Evolutionary conservation across 1,140 invertebrate genomes (phyloP), one percentile per base, ranked within the genome.

Genomic region (Pogonomyrmex californicus): DNA sequence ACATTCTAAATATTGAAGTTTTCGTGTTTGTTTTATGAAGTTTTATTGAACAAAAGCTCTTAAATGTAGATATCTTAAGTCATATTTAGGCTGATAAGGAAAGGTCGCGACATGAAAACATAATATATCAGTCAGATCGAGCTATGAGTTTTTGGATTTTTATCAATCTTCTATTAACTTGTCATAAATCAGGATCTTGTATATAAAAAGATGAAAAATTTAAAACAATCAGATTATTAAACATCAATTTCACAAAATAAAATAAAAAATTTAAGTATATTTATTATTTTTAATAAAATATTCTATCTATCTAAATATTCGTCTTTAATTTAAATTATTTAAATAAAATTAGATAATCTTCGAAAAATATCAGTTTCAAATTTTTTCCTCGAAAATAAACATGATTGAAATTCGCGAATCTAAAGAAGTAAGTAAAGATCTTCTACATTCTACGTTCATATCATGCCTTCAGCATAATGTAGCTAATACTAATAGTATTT

Each of bases 401-500:
- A 17, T 23, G 1, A 12, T 14, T 62, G 36, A 76, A 76, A 36
- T 10, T 47, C 30, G 17, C 4, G 17, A 66, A 65, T 23, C 7
- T 65, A 36, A n/a, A n/a, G 38, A 38, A 38, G 36, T 9, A 23
- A 47, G 33, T 17, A 4, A 17, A 0, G n/a, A 36, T 78, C 23
- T 38, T 1, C 10, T 14, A 23, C 17, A 23, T 65, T 38, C 14
- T 49, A 63, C 17, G 10, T 78, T 62, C 60, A 78, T 58, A 17
- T 47, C 30, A 33, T 5, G 12, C 9, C 12, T 83, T 23, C 23
- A 83, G 44, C 23, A 23, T 23, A 23, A 73, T 33, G 65, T 36
- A 23, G 12, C 9, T 49, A 79, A 7, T 77, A 78, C 9, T 38
- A 79, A 7, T 77, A 78, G 17, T 87, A 41, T 33, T 81, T 86